These are phyloP conservation scores for Heliopora coerulea DNA, from an alignment of 92 coral and sea anemone species.

Conservation along the genomic window DNA sequence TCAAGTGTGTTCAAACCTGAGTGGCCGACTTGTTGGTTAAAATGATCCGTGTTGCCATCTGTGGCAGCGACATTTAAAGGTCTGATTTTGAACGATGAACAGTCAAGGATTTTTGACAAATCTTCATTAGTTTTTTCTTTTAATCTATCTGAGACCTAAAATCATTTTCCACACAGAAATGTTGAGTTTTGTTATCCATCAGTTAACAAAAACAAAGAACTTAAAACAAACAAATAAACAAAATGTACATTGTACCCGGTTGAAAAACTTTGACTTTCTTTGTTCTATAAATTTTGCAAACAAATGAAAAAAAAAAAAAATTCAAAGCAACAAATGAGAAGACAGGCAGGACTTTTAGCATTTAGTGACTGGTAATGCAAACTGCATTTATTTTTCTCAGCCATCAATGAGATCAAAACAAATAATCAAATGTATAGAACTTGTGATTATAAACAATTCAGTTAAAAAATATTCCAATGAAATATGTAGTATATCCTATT, in stretches of 20 bases:
- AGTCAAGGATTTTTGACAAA: constrained; percentile 79
- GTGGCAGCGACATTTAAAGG: constrained; percentile 19
- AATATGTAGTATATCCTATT: too few species aligned
- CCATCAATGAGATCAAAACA: not conserved
- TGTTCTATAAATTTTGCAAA: constrained; percentile 3
- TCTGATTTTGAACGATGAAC: constrained; percentile 70
- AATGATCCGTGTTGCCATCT: not conserved
- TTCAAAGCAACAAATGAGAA: too few species aligned
- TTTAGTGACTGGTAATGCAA: too few species aligned
- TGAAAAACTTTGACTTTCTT: constrained; percentile 7
- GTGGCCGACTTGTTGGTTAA: not conserved
- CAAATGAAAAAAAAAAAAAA: too few species aligned
- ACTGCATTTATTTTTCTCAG: too few species aligned
- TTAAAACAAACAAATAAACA: not conserved
- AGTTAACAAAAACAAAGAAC: too few species aligned
- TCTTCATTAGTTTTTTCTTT: constrained; percentile 67
- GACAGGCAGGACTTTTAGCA: too few species aligned
- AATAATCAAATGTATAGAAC: too few species aligned
- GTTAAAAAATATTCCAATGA: too few species aligned
- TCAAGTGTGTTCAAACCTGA: not conserved
- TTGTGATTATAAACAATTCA: too few species aligned
- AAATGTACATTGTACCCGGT: not conserved
- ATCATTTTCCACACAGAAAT: not conserved
- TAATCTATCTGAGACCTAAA: constrained; percentile 53
- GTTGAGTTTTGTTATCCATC: too few species aligned